Base-by-base conservation (phyloP, 2,888 invertebrate genomes). In the Phaedon cochleariae region DNA sequence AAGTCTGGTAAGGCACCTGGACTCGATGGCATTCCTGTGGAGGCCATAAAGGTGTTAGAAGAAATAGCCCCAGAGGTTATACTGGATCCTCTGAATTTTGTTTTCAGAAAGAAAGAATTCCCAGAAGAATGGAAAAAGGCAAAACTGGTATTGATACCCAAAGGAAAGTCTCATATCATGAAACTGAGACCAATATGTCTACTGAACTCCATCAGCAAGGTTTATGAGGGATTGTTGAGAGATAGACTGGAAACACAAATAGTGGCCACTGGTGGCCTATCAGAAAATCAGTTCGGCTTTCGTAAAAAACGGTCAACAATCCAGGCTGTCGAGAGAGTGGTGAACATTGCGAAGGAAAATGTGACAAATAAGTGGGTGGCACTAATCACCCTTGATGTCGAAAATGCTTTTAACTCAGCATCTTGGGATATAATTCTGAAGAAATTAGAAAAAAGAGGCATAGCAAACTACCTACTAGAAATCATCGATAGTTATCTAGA, bases 241-340 rank as follows among this genome's bases (percentile, higher is more conserved):
- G 58, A 64, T 12, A 12, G 53, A 5, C 55, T 53, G 34, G 67
- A 63, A 7, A n/a, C n/a, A n/a, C n/a, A n/a, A n/a, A n/a, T n/a
- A n/a, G n/a, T n/a, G n/a, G 34, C 64, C 1, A 41, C 58, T 2
- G 59, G 59, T 0, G 17, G 15, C 2, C 12, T 52, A 10, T 67
- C 69, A n/a, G n/a, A n/a, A n/a, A n/a, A n/a, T n/a, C n/a, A n/a
- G n/a, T n/a, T n/a, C n/a, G n/a, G n/a, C n/a, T n/a, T n/a, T n/a
- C n/a, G n/a, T n/a, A n/a, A n/a, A n/a, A n/a, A n/a, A n/a, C n/a
- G n/a, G n/a, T n/a, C n/a, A n/a, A n/a, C n/a, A n/a, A n/a, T n/a
- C n/a, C n/a, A n/a, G n/a, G n/a, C n/a, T n/a, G n/a, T n/a, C n/a
- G n/a, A n/a, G n/a, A n/a, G n/a, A n/a, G n/a, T n/a, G n/a, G n/a